These are phyloP conservation scores for Sycophaga agraensis DNA, from an alignment of 1,140 invertebrate genomes.

Conservation along the genomic window DNA sequence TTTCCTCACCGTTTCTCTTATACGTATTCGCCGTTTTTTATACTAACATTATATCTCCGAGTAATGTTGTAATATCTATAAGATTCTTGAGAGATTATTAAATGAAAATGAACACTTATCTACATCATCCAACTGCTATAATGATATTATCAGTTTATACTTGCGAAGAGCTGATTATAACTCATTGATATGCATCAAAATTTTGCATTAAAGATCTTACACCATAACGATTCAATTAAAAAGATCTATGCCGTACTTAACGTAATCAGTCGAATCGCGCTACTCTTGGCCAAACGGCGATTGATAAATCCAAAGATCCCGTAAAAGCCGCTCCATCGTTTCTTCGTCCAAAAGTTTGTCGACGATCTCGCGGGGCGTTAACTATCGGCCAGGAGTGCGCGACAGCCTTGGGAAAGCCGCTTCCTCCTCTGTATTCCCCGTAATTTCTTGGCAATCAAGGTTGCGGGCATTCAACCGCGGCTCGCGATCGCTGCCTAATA, in stretches of 20 bases:
- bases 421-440: conserved; percentile 27
- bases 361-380: not conserved
- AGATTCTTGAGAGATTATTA: too few relatives aligned
- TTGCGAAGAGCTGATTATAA: too few relatives aligned
- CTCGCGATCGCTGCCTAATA: conserved; percentile 31
- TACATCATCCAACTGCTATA: too few relatives aligned
- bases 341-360: not conserved
- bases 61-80: too few relatives aligned
- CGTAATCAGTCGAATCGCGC: not conserved
- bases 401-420: conserved; percentile 7
- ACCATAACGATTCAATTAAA: not conserved
- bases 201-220: too few relatives aligned
- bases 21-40: too few relatives aligned
- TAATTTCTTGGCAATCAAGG: conserved; percentile 55
- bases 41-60: too few relatives aligned
- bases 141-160: too few relatives aligned
- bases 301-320: not conserved
- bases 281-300: not conserved
- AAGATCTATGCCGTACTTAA: not conserved
- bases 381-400: not conserved
- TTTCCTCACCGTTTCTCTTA: too few relatives aligned
- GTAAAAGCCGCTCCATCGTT: not conserved
- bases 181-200: too few relatives aligned
- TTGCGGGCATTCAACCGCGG: conserved; percentile 37
- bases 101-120: too few relatives aligned